Evolutionary conservation across 2,113 vertebrate species (phyloP).

Genomic region (Colaptes auratus): DNA sequence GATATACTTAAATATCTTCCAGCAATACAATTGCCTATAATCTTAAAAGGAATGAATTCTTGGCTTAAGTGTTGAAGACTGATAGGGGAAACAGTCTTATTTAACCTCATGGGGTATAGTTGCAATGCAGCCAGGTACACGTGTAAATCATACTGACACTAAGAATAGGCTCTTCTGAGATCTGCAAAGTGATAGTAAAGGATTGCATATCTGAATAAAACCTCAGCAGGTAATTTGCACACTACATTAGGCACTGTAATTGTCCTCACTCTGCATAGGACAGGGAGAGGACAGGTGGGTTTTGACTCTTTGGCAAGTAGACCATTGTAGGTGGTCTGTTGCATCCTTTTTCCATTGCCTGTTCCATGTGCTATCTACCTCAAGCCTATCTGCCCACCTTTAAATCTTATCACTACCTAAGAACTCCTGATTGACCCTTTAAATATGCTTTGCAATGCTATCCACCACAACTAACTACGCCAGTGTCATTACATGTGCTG

Average conservation of each 20-base stretch:
- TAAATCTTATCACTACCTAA: neutral
- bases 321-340: neutral
- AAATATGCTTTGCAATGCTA: neutral
- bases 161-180: neutral
- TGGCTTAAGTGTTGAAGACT: neutral
- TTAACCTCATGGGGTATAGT: neutral
- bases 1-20: neutral
- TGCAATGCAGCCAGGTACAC: neutral
- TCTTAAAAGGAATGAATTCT: neutral
- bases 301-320: neutral
- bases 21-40: neutral
- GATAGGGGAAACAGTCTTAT: neutral
- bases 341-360: neutral
- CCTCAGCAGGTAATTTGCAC: neutral
- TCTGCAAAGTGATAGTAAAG: neutral
- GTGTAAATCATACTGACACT: slow-evolving; percentile 12
- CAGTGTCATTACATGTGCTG: neutral
- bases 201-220: neutral
- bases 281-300: neutral
- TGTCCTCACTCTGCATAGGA: neutral
- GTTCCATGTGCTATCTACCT: neutral
- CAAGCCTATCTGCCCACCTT: neutral
- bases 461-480: neutral
- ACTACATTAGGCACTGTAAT: neutral
- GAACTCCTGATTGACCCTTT: neutral